Percentiles rank a stretch among this genome's conserved stretches.
phyloP scores from a whole-genome alignment of 2,888 invertebrate species.

The Quadroppia sp. region DNA sequence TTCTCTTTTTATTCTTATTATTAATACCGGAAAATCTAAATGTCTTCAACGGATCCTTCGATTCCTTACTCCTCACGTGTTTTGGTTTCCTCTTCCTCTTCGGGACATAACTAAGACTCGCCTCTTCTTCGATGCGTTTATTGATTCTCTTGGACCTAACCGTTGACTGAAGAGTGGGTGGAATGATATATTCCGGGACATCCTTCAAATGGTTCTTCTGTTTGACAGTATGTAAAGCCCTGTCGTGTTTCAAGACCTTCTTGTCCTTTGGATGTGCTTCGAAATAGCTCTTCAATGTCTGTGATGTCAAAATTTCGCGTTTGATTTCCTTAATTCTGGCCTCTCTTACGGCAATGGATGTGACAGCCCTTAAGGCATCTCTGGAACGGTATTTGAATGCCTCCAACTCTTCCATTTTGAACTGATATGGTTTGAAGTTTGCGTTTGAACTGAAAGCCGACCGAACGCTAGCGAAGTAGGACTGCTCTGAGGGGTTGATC shows the following conservation, averaged over 20 bases:
- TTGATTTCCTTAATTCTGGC: conserved; percentile 93
- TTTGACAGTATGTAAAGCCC: conserved; percentile 74
- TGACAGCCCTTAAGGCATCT: conserved; percentile 93
- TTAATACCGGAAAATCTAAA: conserved; percentile 31
- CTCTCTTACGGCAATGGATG: conserved; percentile 85
- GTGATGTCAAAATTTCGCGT: conserved; percentile 83
- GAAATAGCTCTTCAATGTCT: conserved; percentile 83
- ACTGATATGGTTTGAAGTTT: conserved; percentile 74
- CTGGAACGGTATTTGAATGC: conserved; percentile 89
- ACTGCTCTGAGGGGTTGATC: conserved; percentile 72
- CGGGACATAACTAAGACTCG: conserved; percentile 33
- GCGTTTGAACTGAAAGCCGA: conserved; percentile 34
- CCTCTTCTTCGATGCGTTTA: conserved; percentile 22
- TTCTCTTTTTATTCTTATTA: not conserved
- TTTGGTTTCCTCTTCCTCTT: conserved; percentile 8
- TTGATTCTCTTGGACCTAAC: conserved; percentile 33
- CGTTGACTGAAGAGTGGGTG: conserved; percentile 45
- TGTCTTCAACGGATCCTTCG: conserved; percentile 40
- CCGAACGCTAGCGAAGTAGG: conserved; percentile 52
- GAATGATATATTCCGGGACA: conserved; percentile 79
- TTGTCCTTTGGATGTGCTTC: conserved; percentile 85
- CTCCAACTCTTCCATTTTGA: conserved; percentile 91
- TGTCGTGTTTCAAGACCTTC: conserved; percentile 66
- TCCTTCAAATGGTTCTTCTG: conserved; percentile 78
- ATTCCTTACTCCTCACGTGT: not conserved